phyloP scores from a whole-genome alignment of 2,113 vertebrate genomes.

The Heloderma charlesbogerti region DNA sequence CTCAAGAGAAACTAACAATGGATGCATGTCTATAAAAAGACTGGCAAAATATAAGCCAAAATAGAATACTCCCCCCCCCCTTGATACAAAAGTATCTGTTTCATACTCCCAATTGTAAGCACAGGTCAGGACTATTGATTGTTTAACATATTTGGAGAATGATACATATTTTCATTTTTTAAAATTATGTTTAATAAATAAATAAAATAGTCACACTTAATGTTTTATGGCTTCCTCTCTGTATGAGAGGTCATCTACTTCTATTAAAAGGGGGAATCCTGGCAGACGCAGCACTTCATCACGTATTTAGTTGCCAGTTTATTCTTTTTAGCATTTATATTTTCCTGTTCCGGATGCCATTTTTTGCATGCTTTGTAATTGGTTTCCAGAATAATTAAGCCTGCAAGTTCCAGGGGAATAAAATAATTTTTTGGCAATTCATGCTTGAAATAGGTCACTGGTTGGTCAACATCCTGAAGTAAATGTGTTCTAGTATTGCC shows the following conservation, averaged over 20 bases:
- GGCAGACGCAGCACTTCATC: background rate
- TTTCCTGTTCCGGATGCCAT: conserved; percentile 19
- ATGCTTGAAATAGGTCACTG: background rate
- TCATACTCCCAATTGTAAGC: background rate
- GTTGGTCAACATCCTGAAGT: background rate
- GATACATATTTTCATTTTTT: background rate
- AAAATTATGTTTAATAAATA: background rate
- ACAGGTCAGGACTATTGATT: background rate
- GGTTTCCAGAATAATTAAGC: conserved; percentile 25
- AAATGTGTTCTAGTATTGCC: background rate
- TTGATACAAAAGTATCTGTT: background rate
- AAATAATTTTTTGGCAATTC: background rate
- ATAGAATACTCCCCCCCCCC: no score
- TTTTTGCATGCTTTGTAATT: conserved; percentile 32
- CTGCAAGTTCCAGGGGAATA: conserved; percentile 18
- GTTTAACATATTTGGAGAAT: background rate
- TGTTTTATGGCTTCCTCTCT: background rate
- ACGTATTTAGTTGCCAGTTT: conserved; percentile 5
- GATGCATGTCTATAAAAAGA: background rate
- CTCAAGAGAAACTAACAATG: background rate
- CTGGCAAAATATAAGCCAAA: conserved; percentile 31
- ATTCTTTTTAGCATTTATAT: conserved; percentile 25
- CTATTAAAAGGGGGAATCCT: background rate
- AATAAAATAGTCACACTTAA: background rate
- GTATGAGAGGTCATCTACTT: background rate